Evolutionary conservation across 92 coral and sea anemone genomes (phyloP).

Genomic region (Epizoanthus rinbou): DNA sequence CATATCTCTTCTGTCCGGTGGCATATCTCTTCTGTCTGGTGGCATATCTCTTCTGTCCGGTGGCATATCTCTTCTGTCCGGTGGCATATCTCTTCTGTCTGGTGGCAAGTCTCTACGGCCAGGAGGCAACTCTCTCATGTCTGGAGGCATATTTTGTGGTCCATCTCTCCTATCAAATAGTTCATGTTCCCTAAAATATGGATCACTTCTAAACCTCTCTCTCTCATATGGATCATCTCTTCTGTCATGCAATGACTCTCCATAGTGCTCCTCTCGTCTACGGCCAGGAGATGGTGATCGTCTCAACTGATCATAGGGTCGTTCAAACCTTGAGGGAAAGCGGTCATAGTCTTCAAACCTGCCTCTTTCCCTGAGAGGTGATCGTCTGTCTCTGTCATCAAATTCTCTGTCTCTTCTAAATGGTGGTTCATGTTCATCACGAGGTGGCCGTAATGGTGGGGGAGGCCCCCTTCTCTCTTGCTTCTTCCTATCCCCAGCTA

Average conservation of each 20-base stretch:
- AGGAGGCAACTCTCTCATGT: constrained; percentile 5
- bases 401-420: constrained; percentile 65
- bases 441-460: constrained; percentile 36
- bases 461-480: constrained; percentile 55
- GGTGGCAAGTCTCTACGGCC: constrained; percentile 8
- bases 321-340: constrained; percentile 82
- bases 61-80: constrained; percentile 1
- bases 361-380: constrained; percentile 80
- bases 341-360: constrained; percentile 72
- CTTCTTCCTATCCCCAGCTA: constrained; percentile 91
- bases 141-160: constrained; percentile 19
- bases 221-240: constrained; percentile 79
- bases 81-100: neutral
- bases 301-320: constrained; percentile 69
- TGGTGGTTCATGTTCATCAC: constrained; percentile 65
- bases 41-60: neutral
- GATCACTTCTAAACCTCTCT: constrained; percentile 88
- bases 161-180: constrained; percentile 52
- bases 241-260: constrained; percentile 64
- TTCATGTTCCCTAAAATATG: constrained; percentile 66
- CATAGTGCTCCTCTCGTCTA: constrained; percentile 62
- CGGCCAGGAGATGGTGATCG: constrained; percentile 77
- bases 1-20: neutral
- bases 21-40: neutral
- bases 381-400: constrained; percentile 59